Base-by-base conservation (phyloP, 2,113 vertebrate species). In the Solea solea region DNA sequence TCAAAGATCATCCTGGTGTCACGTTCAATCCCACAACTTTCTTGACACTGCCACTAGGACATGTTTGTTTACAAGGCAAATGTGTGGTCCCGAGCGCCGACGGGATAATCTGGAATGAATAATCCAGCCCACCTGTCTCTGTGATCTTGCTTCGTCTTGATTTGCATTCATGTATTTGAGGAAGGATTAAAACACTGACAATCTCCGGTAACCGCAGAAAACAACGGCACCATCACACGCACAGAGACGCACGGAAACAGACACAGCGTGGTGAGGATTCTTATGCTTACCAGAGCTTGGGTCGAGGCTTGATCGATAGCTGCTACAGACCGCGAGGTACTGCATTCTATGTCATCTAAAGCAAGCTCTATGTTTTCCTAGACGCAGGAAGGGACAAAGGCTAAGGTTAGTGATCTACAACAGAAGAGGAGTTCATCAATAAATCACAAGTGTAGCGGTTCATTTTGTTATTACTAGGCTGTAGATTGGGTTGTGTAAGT, bases 341-440 rank as follows among this genome's bases (percentile, higher is more conserved):
- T 86, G 11, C 95, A 94, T 87, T 99, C 97, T 83, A 96, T 88
- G 80, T 98, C 97, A 74, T 98, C 94, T 94, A 99, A 96, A 41
- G 93, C 91, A 78, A 99, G 91, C 80, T 97, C 97, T 83, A 99
- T 96, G 90, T 97, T 97, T 91, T 99, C 98, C 98, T 99, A 92
- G 80, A 81, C n/a, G 70, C 67, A 84, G 82, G 79, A 75, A 34
- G 88, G 83, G 85, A 94, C 78, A 95, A 90, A 94, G 82, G 80
- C 21, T 63, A 28, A 10, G 34, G 78, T 95, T 89, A 95, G 91
- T 63, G 58, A 49, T 45, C 75, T 67, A 80, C 53, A 14, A 69
- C 63, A 78, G 49, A 55, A 72, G 44, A 67, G 8, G 27, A 78
- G n/a, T 48, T 53, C 9, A 78, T 60, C 16, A 75, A 48, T 15